These are phyloP conservation scores for Strix uralensis DNA, from an alignment of 2,113 vertebrate species.

Conservation along the genomic window DNA sequence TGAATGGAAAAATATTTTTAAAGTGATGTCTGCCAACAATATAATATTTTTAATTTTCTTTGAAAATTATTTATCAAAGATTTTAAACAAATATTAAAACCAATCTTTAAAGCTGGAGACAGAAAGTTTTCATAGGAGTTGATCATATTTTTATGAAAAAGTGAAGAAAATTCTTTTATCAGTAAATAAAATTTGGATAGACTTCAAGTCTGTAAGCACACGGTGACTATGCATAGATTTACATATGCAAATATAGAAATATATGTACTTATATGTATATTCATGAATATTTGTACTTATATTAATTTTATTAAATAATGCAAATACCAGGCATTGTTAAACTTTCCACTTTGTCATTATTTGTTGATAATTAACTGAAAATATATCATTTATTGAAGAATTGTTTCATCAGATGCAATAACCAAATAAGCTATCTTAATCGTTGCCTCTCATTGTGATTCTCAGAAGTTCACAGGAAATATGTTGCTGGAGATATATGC, in stretches of 20 bases:
- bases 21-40: neutral
- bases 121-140: neutral
- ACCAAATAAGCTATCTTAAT: neutral
- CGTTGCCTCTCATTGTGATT: neutral
- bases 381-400: neutral
- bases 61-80: neutral
- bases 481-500: neutral
- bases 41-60: neutral
- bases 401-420: neutral
- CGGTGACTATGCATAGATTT: neutral
- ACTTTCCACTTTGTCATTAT: neutral
- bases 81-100: neutral
- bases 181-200: neutral
- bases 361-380: neutral
- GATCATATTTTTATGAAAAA: neutral
- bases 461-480: neutral
- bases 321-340: neutral
- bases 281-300: neutral
- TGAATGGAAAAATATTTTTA: neutral
- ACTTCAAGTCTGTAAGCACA: neutral
- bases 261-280: neutral
- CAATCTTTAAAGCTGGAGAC: neutral
- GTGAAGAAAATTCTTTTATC: neutral
- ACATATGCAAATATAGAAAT: neutral
- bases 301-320: neutral